Conservation (phyloP, 2,888 invertebrate species). For the Ichneumoninae sp. region DNA sequence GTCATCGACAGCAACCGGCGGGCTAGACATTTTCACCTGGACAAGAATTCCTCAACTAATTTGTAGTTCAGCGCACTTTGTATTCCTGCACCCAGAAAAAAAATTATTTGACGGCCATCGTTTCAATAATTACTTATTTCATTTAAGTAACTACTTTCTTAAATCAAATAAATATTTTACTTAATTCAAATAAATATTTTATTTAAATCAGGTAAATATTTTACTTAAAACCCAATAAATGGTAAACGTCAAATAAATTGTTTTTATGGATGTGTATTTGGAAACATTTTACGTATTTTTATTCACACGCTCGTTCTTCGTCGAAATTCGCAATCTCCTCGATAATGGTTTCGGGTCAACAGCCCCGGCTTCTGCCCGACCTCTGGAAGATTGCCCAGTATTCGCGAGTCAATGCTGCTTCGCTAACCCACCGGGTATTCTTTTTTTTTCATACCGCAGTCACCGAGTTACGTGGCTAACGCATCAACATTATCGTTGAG, state of each 20-base stretch:
- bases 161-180: too few relatives aligned
- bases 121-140: too few relatives aligned
- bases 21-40: slow-evolving; percentile 15
- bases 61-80: neutral
- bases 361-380: slow-evolving; percentile 11
- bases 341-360: slow-evolving; percentile 41
- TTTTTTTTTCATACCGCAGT: slow-evolving; percentile 14
- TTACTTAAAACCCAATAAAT: too few relatives aligned
- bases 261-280: neutral
- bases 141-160: too few relatives aligned
- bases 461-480: slow-evolving; percentile 21
- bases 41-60: neutral
- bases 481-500: slow-evolving; percentile 21
- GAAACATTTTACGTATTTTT: neutral
- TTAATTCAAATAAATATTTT: too few relatives aligned
- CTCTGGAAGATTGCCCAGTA: slow-evolving; percentile 15
- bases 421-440: neutral
- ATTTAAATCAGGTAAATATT: too few relatives aligned
- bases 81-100: neutral
- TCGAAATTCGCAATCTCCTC: slow-evolving; percentile 31
- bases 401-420: slow-evolving; percentile 14
- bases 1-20: slow-evolving; percentile 35
- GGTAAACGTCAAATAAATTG: too few relatives aligned
- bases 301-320: slow-evolving; percentile 21
- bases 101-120: too few relatives aligned